Percentiles rank a stretch among this genome's conserved stretches.
Conservation (phyloP, 2,113 vertebrate genomes). For the Brienomyrus longianalis region DNA sequence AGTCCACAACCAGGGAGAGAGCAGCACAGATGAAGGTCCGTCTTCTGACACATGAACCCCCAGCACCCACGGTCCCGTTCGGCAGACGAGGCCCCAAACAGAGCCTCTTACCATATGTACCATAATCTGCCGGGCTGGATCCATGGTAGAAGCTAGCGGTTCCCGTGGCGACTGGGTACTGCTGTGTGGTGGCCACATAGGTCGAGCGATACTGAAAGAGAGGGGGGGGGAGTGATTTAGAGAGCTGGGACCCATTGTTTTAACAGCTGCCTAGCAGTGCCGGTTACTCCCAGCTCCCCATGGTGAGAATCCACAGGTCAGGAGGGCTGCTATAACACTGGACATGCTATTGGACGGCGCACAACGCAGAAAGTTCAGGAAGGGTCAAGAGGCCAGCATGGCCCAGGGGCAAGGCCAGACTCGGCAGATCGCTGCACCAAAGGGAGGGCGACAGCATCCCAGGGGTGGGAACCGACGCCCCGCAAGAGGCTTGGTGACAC, state of each 20-base stretch:
- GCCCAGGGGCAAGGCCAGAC: not conserved
- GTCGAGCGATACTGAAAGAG: conserved; percentile 74
- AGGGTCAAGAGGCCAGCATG: conserved; percentile 8
- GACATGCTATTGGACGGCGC: not conserved
- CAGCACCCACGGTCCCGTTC: conserved; percentile 31
- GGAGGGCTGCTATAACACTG: not conserved
- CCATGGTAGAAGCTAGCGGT: conserved; percentile 85
- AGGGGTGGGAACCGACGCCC: not conserved
- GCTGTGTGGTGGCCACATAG: conserved; percentile 83
- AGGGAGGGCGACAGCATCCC: not conserved
- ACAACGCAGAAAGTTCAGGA: conserved; percentile 29
- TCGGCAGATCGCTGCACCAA: conserved; percentile 16
- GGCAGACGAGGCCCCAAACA: conserved; percentile 38
- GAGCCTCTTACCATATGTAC: conserved; percentile 78
- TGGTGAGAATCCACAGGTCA: not conserved
- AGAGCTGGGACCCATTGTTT: not conserved
- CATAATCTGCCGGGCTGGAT: conserved; percentile 86
- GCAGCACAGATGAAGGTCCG: not conserved
- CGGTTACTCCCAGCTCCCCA: not conserved
- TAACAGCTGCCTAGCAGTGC: not conserved
- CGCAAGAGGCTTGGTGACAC: not conserved
- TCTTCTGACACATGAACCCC: not conserved
- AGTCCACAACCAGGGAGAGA: not conserved
- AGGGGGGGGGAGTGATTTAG: not conserved
- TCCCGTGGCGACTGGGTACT: conserved; percentile 82